Base-by-base conservation (phyloP, 2,797 vertebrate species). In the Hozukius guyotensis region DNA sequence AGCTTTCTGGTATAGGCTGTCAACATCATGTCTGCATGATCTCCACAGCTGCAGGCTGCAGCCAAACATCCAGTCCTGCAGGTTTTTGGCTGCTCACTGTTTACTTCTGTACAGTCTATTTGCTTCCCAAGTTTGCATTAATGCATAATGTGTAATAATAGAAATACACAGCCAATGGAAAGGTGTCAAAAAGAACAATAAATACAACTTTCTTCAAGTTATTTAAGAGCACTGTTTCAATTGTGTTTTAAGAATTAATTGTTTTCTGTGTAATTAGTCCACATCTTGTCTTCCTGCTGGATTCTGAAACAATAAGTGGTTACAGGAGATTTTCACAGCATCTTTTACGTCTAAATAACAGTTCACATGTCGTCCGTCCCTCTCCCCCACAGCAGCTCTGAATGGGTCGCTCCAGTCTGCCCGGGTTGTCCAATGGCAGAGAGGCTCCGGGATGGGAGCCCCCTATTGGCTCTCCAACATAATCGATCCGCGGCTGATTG, bases 381-480 rank as follows among this genome's bases (percentile, higher is more conserved):
- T 81, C 90, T 92, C 95, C 95, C 93, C 93, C 88, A 61, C 89
- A 85, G 87, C 77, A 72, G 86, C 82, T 79, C 90, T 67, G 93
- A 97, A 97, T 98, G 97, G 97, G 92, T 95, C 96, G 94, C 94
- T 96, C 97, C 97, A 97, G 96, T 95, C 95, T 91, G 95, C 88
- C 90, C 87, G 75, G 80, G 78, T 78, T 90, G 90, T 78, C 97
- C 97, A 98, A 98, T 98, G 94, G 93, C 91, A 90, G 93, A 52
- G 72, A 83, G 87, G 87, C 88, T 88, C 87, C 85, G 92, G 65
- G 88, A 95, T 92, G 91, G 87, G 91, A 87, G 93, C 86, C 87
- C 86, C 91, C 93, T 92, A 98, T 98, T 98, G 97, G 97, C 91
- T 93, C 92, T 81, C 87, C 73, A 75, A n/a, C 88, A 86, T 94